Evolutionary conservation across 2,113 vertebrate genomes (phyloP).

Genomic region (Aptenodytes forsteri): DNA sequence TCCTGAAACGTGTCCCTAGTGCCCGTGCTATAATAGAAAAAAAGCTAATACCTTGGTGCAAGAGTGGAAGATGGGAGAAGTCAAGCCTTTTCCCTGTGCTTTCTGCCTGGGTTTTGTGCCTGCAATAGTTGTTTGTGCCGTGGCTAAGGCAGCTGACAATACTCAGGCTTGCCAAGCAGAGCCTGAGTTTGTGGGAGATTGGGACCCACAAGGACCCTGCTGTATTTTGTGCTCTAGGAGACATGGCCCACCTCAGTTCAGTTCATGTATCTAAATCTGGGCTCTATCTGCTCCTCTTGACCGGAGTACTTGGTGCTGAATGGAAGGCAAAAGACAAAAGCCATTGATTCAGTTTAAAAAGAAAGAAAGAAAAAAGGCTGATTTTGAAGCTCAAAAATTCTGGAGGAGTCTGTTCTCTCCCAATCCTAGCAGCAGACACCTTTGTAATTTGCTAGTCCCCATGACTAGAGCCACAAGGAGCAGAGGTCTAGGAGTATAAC

Average conservation of each 20-base stretch:
- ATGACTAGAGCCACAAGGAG: not conserved
- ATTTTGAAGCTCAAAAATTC: not conserved
- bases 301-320: not conserved
- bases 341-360: not conserved
- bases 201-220: not conserved
- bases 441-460: not conserved
- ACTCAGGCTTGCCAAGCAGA: not conserved
- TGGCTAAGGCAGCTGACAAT: not conserved
- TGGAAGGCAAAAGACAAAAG: not conserved
- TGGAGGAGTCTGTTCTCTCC: not conserved
- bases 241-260: not conserved
- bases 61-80: not conserved
- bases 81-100: fast-evolving
- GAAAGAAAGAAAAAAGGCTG: not conserved
- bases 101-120: not conserved
- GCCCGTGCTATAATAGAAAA: not conserved
- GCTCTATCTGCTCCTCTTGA: not conserved
- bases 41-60: not conserved
- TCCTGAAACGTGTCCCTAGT: not conserved
- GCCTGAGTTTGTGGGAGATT: not conserved
- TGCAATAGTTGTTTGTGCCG: not conserved
- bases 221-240: not conserved
- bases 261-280: not conserved
- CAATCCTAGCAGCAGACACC: not conserved
- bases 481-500: not conserved